Conservation (phyloP, 92 coral and sea anemone species). For the Meandrina meandrites region DNA sequence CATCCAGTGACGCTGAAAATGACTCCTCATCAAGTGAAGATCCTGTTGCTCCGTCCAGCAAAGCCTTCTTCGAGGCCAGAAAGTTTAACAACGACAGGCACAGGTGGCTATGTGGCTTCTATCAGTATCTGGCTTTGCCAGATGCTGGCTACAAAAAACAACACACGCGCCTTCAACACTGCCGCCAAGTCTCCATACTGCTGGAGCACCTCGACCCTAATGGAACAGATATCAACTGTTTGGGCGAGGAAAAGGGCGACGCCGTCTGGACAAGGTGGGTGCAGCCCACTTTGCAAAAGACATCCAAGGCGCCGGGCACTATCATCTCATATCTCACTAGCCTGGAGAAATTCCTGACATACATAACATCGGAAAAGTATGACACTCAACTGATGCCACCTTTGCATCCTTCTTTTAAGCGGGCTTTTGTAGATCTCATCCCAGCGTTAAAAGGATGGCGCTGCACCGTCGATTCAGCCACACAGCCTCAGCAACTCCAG, state of each 20-base stretch:
- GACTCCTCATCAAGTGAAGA: no score
- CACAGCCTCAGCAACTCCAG: not conserved
- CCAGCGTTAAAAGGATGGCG: slow-evolving; percentile 29
- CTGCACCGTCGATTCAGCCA: not conserved
- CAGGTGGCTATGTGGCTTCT: not conserved
- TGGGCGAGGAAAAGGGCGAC: not conserved
- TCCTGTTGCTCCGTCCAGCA: no score
- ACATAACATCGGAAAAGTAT: slow-evolving; percentile 1
- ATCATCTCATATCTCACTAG: slow-evolving; percentile 18
- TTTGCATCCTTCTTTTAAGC: not conserved
- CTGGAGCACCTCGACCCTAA: slow-evolving; percentile 13
- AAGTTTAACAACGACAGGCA: not conserved
- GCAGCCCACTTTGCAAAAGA: no score
- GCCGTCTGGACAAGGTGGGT: no score
- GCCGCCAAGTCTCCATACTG: not conserved
- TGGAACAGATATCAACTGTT: not conserved
- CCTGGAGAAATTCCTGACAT: slow-evolving; percentile 10
- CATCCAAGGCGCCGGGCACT: slow-evolving; percentile 10
- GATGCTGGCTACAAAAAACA: not conserved
- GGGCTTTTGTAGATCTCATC: not conserved
- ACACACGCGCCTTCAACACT: not conserved
- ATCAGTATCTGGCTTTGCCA: not conserved
- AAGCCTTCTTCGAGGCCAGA: no score
- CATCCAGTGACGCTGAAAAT: no score
- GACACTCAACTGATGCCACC: not conserved